phyloP scores from a whole-genome alignment of 2,888 invertebrate species.

The Catocala sponsa region DNA sequence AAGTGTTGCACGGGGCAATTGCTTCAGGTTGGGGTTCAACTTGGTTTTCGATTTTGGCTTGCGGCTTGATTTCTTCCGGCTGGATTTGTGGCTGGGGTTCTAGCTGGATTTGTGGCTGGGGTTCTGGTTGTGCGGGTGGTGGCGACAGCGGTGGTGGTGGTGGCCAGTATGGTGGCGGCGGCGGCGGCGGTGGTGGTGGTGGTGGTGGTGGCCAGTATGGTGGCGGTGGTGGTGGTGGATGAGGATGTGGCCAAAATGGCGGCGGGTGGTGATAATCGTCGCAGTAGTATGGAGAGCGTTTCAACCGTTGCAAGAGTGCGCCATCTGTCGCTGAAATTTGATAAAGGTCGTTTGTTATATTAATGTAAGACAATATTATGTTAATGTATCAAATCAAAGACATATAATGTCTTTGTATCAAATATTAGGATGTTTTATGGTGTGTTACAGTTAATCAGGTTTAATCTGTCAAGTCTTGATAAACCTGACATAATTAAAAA shows the following conservation, averaged over 20 bases:
- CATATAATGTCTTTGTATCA: too few species aligned
- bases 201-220: too few species aligned
- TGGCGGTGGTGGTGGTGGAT: constrained; percentile 28
- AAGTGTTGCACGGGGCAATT: constrained; percentile 20
- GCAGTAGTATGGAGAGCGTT: constrained; percentile 65
- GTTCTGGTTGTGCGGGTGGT: constrained; percentile 40
- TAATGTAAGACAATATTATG: too few species aligned
- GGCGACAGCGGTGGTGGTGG: constrained; percentile 38
- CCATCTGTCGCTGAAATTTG: constrained; percentile 56
- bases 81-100: constrained; percentile 27
- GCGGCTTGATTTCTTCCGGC: too few species aligned
- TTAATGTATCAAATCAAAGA: too few species aligned
- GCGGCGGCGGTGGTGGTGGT: constrained; percentile 35
- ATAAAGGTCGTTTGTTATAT: too few species aligned
- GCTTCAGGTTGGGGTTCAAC: constrained; percentile 20
- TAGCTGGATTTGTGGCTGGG: constrained; percentile 44
- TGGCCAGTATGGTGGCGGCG: constrained; percentile 38
- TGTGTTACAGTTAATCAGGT: too few species aligned
- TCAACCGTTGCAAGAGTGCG: constrained; percentile 58
- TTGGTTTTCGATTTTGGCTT: too few species aligned
- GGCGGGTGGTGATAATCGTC: constrained; percentile 40
- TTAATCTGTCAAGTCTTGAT: too few species aligned
- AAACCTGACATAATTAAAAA: too few species aligned
- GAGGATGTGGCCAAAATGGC: constrained; percentile 36
- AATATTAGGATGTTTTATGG: too few species aligned